Evolutionary conservation across 2,888 invertebrate species (phyloP).

Genomic region (Ophonus ardosiacus): DNA sequence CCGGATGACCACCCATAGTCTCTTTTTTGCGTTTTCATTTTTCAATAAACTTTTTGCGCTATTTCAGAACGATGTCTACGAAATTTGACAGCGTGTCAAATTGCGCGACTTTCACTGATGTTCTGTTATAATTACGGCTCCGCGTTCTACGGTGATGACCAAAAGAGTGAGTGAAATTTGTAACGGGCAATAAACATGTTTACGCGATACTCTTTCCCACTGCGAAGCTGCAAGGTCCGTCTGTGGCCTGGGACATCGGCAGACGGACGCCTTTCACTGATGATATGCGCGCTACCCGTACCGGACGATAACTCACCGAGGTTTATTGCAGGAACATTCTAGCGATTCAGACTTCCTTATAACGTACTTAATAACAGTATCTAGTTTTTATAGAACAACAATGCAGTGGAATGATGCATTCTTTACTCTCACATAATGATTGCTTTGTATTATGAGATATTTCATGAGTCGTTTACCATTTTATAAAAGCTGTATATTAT

Average conservation of each 20-base stretch:
- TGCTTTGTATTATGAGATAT: neutral
- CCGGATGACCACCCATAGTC: too few species aligned
- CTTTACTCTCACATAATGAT: neutral
- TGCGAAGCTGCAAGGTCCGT: neutral
- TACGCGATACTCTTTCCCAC: neutral
- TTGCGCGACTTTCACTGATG: constrained; percentile 21
- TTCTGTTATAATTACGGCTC: neutral
- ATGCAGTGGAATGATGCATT: neutral
- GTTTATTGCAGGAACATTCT: neutral
- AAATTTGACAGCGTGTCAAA: constrained; percentile 5
- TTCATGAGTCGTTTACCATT: neutral
- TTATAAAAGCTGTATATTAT: neutral
- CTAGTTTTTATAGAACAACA: neutral
- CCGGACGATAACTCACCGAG: neutral
- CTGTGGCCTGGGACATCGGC: neutral
- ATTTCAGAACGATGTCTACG: neutral
- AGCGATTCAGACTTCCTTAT: neutral
- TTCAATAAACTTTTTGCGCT: neutral
- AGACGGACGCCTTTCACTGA: neutral
- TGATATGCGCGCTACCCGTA: neutral
- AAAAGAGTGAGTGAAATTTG: constrained; percentile 34
- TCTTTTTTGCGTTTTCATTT: neutral
- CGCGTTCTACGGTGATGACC: neutral
- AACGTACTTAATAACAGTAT: neutral
- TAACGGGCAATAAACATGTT: neutral